Evolutionary conservation across 2,888 invertebrate genomes (phyloP), one percentile per base, ranked within the genome.

Genomic region (Aporophyla lueneburgensis): DNA sequence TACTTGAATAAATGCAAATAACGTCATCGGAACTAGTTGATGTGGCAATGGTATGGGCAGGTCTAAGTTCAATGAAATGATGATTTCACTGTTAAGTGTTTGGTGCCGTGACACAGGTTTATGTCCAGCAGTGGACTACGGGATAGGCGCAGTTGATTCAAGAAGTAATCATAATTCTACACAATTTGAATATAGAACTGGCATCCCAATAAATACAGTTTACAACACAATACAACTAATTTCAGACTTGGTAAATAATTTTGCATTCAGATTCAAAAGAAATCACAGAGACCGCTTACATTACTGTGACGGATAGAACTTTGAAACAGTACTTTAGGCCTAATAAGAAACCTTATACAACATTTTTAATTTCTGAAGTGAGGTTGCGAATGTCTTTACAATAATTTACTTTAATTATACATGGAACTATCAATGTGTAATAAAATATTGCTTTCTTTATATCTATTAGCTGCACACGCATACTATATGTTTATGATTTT

Each of bases 401-500:
- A 58, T 49, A 80, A 69, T 76, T 66, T 73, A 76, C 6, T 43
- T 76, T 74, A 78, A 72, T 51, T 51, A 33, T 33, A 54, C 78
- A 76, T 66, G 72, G 72, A 81, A 76, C 74, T 74, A 85, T 54
- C 61, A 75, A 66, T 77, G 68, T 87, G 88, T 92, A 91, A 85
- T 88, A 93, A 92, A 92, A 92, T 93, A 92, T 91, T 88, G 86
- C 83, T 90, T 90, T 76, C 62, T 89, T 77, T 89, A 88, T 19
- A 88, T 14, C 83, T 89, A 79, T 68, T 86, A 89, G 84, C 88
- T 86, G 86, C 87, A 78, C 79, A 76, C 70, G 53, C 62, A 74
- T 46, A 68, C 19, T 53, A 24, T 68, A 68, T 65, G 62, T 72
- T 27, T 46, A 77, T 12, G 27, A 72, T 61, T 74, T 61, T 74